Conservation (phyloP, 2,797 vertebrate species). For the Melanotaenia nigrans region DNA sequence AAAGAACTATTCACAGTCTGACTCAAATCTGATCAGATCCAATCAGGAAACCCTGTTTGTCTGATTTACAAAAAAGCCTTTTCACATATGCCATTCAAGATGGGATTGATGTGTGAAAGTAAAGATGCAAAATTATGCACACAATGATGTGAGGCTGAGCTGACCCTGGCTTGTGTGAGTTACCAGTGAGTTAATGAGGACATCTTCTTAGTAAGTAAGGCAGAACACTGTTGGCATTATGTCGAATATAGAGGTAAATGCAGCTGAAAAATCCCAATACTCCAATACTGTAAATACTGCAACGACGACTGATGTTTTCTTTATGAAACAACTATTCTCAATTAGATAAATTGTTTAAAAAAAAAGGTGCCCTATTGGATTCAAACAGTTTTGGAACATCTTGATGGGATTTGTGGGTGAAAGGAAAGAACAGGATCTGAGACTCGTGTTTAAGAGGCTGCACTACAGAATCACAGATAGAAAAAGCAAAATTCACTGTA, state of each 20-base stretch:
- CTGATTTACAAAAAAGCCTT: not conserved
- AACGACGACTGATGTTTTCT: too few relatives aligned
- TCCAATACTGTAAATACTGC: too few relatives aligned
- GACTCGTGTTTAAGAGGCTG: not conserved
- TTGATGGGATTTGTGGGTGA: not conserved
- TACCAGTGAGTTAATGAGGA: not conserved
- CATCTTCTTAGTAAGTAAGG: not conserved
- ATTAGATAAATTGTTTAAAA: too few relatives aligned
- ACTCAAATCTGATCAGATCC: constrained; percentile 16
- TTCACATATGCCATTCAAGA: not conserved
- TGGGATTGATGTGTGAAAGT: not conserved
- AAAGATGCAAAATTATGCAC: not conserved
- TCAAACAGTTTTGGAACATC: not conserved
- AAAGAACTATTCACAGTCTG: constrained; percentile 5
- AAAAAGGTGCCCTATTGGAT: not conserved
- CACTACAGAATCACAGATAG: not conserved
- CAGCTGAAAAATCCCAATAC: too few relatives aligned
- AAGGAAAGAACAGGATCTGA: not conserved
- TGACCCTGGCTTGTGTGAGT: not conserved
- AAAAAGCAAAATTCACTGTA: too few relatives aligned
- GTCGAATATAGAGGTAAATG: too few relatives aligned
- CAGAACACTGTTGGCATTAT: not conserved
- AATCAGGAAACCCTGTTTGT: not conserved
- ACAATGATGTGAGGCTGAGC: not conserved
- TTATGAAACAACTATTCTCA: too few relatives aligned